Percentiles rank a stretch among this genome's conserved stretches.
Evolutionary conservation across 92 coral and sea anemone species (phyloP).

Genomic region (Porites cylindrica): DNA sequence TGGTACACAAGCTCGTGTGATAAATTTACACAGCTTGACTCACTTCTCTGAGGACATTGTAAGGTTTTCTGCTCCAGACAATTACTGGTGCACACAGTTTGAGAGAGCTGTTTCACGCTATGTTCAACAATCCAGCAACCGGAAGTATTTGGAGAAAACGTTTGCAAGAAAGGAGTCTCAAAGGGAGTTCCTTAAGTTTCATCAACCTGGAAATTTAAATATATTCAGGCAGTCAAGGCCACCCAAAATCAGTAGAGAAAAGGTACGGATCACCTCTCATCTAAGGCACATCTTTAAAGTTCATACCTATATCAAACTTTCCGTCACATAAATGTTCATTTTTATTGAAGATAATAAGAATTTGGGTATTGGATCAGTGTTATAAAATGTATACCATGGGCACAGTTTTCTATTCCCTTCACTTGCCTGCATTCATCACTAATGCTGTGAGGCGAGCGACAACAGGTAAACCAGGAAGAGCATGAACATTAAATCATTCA

Average conservation of each 20-base stretch:
- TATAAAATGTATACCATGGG: no score
- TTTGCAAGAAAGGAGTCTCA: conserved; percentile 79
- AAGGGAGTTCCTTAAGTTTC: conserved; percentile 72
- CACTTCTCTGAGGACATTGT: conserved; percentile 63
- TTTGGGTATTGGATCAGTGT: no score
- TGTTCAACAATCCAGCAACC: conserved; percentile 74
- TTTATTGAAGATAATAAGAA: no score
- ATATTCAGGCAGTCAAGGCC: conserved; percentile 30
- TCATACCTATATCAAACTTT: no score
- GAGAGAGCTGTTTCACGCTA: conserved; percentile 80
- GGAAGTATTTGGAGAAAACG: conserved; percentile 58
- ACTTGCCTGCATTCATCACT: no score
- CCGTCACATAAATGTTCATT: no score
- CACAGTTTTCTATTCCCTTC: no score
- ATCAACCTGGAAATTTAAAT: conserved; percentile 16
- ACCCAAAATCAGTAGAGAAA: conserved; percentile 52
- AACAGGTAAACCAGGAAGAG: no score
- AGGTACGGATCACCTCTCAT: conserved; percentile 18
- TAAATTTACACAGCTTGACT: conserved; percentile 61
- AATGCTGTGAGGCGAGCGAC: no score
- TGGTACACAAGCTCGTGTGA: conserved; percentile 69
- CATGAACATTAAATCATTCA: no score
- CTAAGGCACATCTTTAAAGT: neutral
- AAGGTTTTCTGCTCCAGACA: conserved; percentile 76
- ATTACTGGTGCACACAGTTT: conserved; percentile 75